Percentiles rank a stretch among this genome's conserved stretches.
Conservation (phyloP, 1,140 invertebrate genomes). For the Drosophila kikkawai region DNA sequence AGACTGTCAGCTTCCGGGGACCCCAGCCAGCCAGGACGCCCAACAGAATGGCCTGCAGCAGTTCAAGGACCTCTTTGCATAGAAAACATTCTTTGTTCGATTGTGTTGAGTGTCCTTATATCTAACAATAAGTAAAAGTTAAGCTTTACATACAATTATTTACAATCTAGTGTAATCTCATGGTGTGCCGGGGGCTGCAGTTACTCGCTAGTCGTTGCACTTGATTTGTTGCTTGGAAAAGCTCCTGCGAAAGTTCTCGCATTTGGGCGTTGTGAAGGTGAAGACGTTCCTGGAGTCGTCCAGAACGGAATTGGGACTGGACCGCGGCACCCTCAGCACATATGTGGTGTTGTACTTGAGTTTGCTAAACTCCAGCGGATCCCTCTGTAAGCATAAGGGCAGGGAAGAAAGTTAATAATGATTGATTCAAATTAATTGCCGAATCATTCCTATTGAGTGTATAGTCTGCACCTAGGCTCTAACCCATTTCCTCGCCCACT, state of each 20-base stretch:
- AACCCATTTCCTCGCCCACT: background rate
- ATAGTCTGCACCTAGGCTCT: conserved; percentile 8
- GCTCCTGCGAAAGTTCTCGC: conserved; percentile 72
- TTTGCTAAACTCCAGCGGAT: conserved; percentile 78
- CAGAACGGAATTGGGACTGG: conserved; percentile 61
- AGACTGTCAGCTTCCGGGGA: conserved; percentile 33
- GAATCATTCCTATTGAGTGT: background rate
- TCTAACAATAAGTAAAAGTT: conserved; percentile 71
- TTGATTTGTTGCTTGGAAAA: conserved; percentile 79
- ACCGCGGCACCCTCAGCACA: conserved; percentile 56
- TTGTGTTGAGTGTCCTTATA: conserved; percentile 47
- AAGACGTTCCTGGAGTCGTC: conserved; percentile 60
- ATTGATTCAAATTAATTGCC: background rate
- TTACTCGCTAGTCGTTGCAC: conserved; percentile 53
- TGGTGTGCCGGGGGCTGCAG: conserved; percentile 26
- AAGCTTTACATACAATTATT: conserved; percentile 73
- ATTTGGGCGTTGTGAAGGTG: conserved; percentile 77
- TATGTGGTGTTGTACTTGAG: conserved; percentile 82
- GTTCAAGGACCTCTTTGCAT: conserved; percentile 79
- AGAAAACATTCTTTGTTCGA: conserved; percentile 52
- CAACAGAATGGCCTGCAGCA: conserved; percentile 52
- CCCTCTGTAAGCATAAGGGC: conserved; percentile 66
- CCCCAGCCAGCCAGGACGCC: background rate
- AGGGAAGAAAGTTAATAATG: background rate
- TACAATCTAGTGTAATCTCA: conserved; percentile 78